Evolutionary conservation across 2,888 invertebrate species (phyloP), one percentile per base, ranked within the genome.

Genomic region (Calameuta filiformis): DNA sequence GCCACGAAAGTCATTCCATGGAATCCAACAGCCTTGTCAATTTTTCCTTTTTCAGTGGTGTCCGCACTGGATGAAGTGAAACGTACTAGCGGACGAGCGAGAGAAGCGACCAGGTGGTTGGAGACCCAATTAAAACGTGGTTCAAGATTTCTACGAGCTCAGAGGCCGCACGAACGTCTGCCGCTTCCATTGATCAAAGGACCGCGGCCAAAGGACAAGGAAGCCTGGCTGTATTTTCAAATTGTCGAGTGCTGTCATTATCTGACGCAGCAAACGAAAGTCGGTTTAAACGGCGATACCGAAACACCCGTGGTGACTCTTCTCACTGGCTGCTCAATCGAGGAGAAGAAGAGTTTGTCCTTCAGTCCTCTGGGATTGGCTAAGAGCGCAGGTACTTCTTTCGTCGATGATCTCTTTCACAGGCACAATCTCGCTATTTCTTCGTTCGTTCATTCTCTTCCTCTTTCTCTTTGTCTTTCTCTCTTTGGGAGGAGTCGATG

Each of bases 41-140:
- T 69, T n/a, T 23, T 11, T 69, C 82, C 81, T 87, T 86, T 93
- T 93, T 15, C 92, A 98, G 98, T 98, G 82, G 94, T 98, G 79
- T 97, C 96, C 86, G 96, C 96, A 82, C 92, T 98, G 90, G 98
- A 98, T 91, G 96, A 97, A 86, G 92, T 97, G 86, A 98, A 98
- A 92, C 96, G 96, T 80, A 96, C 96, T 83, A 96, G 96, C 87
- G 94, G 95, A 82, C 94, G 95, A 82, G 98, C 98, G 0, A 94
- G 98, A 76, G 97, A 98, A 90, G 97, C 97, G 4, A 98, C 98
- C 80, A 96, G 98, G 83, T 98, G 98, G 98, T 92, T 98, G 82
- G 98, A 98, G 92, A 93, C 94, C 68, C 97, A 98, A 89, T 95
- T 98, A 83, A 95, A 95, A 84, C 95, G 95, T 82, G 98, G 98